A percentile compares a stretch with the other conserved stretches of the same genome.
These are phyloP conservation scores for Cephus nigrinus DNA, from an alignment of 2,888 invertebrate genomes.

Conservation along the genomic window DNA sequence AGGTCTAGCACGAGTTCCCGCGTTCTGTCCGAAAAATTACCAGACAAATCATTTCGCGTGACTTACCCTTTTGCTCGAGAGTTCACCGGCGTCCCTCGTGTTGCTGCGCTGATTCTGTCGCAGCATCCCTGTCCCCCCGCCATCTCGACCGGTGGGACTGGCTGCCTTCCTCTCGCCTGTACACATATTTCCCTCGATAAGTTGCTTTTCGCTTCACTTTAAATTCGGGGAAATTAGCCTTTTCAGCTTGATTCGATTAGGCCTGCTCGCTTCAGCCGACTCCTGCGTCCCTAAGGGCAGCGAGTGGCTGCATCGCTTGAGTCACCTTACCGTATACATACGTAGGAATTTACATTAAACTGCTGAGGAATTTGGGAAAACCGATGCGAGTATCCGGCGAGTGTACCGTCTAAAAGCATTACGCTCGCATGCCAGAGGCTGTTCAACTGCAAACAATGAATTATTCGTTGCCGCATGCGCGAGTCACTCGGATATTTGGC, in stretches of 20 bases:
- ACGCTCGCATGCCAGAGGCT: slow-evolving; percentile 25
- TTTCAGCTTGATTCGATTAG: background rate
- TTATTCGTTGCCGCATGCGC: slow-evolving; percentile 28
- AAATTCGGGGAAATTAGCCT: no score
- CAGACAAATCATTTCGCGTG: background rate
- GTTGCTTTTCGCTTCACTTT: no score
- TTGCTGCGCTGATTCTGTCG: slow-evolving; percentile 38
- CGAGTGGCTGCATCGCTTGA: background rate
- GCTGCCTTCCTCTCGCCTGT: slow-evolving; percentile 46
- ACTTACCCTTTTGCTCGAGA: slow-evolving; percentile 60
- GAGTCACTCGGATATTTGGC: slow-evolving; percentile 12
- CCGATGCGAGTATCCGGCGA: slow-evolving; percentile 3
- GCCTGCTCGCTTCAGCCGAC: background rate
- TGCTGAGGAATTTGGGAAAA: slow-evolving; percentile 14
- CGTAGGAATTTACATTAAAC: background rate
- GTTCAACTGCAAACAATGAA: slow-evolving; percentile 33
- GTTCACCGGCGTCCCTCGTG: slow-evolving; percentile 45
- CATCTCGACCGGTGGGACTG: slow-evolving; percentile 49
- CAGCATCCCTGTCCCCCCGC: slow-evolving; percentile 32
- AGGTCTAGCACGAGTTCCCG: background rate
- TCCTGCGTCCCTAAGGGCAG: background rate
- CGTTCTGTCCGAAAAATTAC: background rate
- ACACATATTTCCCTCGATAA: background rate
- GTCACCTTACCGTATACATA: background rate
- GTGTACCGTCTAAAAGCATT: slow-evolving; percentile 16